These are phyloP conservation scores for Puntigrus tetrazona DNA, from an alignment of 2,113 vertebrate genomes.

Conservation along the genomic window DNA sequence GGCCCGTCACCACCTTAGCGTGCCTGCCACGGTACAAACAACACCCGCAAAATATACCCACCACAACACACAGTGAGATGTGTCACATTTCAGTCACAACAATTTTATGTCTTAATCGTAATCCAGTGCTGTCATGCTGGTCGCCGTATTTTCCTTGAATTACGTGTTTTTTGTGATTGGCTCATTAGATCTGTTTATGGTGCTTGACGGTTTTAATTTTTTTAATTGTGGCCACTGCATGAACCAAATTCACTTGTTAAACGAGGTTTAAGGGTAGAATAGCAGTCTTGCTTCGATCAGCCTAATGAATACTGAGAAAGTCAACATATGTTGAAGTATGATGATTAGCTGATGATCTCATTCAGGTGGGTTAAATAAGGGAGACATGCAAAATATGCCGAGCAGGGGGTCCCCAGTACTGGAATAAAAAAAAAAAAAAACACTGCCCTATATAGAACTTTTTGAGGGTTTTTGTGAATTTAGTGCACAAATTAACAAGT, in stretches of 20 bases:
- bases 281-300: background rate
- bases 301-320: background rate
- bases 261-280: conserved; percentile 2
- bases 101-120: background rate
- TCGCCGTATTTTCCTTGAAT: background rate
- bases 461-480: no score
- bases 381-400: no score
- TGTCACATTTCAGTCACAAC: conserved; percentile 24
- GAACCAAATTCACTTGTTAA: background rate
- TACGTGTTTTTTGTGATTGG: background rate
- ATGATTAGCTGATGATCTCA: no score
- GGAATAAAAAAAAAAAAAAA: no score
- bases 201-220: background rate
- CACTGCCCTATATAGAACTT: no score
- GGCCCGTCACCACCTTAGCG: conserved; percentile 22
- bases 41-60: background rate
- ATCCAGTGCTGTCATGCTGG: background rate
- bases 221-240: background rate
- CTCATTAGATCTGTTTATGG: conserved; percentile 16
- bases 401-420: no score
- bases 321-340: no score
- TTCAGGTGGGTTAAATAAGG: no score
- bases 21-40: background rate
- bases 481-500: no score
- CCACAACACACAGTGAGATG: background rate